Evolutionary conservation across 2,888 invertebrate species (phyloP), one percentile per base, ranked within the genome.

Genomic region (Psylliodes chrysocephalus): DNA sequence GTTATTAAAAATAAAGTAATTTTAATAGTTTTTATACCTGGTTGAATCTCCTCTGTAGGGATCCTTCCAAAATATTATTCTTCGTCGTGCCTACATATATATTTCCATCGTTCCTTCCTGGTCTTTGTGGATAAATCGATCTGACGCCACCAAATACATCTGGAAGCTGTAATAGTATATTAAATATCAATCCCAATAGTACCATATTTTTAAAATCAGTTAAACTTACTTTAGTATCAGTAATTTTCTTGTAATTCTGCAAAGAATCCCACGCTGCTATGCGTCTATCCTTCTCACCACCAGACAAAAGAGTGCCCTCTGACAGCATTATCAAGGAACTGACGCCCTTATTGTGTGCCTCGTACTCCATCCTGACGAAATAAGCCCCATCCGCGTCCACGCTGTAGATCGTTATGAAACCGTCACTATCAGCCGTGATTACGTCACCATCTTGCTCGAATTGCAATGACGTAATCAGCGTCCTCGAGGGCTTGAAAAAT

Each of bases 361-460:
- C 94, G 78, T 93, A 94, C 82, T 94, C 94, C 87, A 93, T 92
- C 69, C 93, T 86, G 2, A 94, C 93, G 76, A 93, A 94, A 81
- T 94, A 95, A 1, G 94, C 93, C 0, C 94, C 95, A 75, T 94
- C 94, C 22, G 93, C 91, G 77, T 94, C 68, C 0, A 94, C 93
- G 67, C 93, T 92, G 82, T 96, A 96, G 63, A 96, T 89, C 2
- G 95, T 94, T 68, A 96, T 92, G 75, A 94, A 93, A 5, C 96
- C 96, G 78, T 94, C 94, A 66, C 93, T 92, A 77, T 96, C 96
- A 0, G 95, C 96, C 0, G 95, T 95, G 46, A 96, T 92, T 1
- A 96, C 93, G 79, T 95, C 95, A 4, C 95, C 96, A 77, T 94
- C 94, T 81, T 93, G 91, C 76, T 95, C 93, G 77, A 95, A 96